Conservation (phyloP, 2,888 invertebrate species). For the Drosophila buzzatii region DNA sequence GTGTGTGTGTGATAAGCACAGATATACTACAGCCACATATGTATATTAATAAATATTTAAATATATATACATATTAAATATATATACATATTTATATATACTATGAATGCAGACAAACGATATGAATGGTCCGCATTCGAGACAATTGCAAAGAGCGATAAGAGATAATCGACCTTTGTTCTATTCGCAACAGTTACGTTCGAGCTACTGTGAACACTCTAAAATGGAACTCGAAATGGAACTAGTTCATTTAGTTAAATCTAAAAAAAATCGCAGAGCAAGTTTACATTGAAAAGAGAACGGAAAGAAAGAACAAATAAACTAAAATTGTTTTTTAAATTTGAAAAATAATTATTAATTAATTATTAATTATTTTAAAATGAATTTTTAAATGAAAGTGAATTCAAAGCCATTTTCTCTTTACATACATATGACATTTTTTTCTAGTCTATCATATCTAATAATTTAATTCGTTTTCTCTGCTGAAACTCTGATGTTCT, state of each 20-base stretch:
- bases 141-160: constrained; percentile 27
- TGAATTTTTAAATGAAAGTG: too few relatives aligned
- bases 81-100: neutral
- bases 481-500: too few relatives aligned
- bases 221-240: too few relatives aligned
- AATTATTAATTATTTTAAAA: too few relatives aligned
- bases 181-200: constrained; percentile 10
- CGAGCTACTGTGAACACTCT: constrained; percentile 3
- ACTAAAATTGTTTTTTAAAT: too few relatives aligned
- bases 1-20: constrained; percentile 5
- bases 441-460: too few relatives aligned
- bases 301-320: neutral
- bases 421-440: too few relatives aligned
- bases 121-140: constrained; percentile 35
- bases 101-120: constrained; percentile 9
- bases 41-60: neutral
- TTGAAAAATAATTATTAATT: too few relatives aligned
- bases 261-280: constrained; percentile 9
- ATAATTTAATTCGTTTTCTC: too few relatives aligned
- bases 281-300: neutral
- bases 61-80: too few relatives aligned
- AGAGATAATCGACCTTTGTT: constrained; percentile 33
- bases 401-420: too few relatives aligned
- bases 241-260: neutral
- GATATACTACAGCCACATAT: constrained; percentile 6